Evolutionary conservation across 2,797 vertebrate genomes (phyloP).

Genomic region (Muscicapa comitata): DNA sequence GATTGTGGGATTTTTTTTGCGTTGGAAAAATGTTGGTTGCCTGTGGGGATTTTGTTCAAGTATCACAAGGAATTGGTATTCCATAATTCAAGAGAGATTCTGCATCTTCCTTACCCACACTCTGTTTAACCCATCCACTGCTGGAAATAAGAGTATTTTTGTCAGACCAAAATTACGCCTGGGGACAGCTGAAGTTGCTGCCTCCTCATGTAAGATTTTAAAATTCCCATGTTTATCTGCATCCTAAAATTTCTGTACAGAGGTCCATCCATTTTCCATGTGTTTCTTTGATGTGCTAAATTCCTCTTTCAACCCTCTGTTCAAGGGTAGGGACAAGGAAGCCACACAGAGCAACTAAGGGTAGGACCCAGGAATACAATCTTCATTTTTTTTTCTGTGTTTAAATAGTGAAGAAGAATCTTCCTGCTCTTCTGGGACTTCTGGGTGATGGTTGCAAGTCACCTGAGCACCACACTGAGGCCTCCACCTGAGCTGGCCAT

Average conservation of each 20-base stretch:
- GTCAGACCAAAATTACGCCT: neutral
- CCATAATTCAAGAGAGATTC: neutral
- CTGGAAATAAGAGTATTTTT: neutral
- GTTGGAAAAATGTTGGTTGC: neutral
- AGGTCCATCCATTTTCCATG: neutral
- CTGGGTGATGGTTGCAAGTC: neutral
- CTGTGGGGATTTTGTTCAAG: neutral
- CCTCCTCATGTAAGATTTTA: neutral
- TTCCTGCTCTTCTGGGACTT: neutral
- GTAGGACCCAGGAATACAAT: neutral
- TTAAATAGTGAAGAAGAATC: neutral
- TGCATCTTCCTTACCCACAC: neutral
- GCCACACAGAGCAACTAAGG: neutral
- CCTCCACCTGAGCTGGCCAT: accelerated
- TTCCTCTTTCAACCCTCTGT: neutral
- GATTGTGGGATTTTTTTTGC: neutral
- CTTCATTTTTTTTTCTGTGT: neutral
- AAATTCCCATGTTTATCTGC: neutral
- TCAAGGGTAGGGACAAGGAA: neutral
- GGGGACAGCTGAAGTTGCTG: neutral
- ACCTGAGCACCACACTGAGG: accelerated
- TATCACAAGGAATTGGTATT: neutral
- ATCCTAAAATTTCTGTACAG: neutral
- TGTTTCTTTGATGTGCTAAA: accelerated
- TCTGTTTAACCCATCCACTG: neutral